Base-by-base conservation (phyloP, 2,888 invertebrate species). In the Drosophila niveifrons region DNA sequence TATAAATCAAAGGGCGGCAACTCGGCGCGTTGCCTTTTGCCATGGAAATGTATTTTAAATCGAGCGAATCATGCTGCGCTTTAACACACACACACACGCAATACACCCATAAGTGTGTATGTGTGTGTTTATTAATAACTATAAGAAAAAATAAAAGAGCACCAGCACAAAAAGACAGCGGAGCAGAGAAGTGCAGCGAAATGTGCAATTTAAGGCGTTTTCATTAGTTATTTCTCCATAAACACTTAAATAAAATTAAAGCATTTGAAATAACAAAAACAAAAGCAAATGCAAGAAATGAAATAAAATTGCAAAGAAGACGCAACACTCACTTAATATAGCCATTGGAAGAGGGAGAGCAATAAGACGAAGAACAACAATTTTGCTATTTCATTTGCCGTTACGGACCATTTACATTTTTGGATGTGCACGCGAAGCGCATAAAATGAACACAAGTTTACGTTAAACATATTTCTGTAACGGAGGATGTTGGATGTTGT, bases 21-120 rank as follows among this genome's bases (percentile, higher is more conserved):
- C 88, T 81, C 88, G 82, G 78, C 86, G 82, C 78, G 89, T 69
- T 87, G 83, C 87, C 84, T 84, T 84, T 87, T 80, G 88, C 82
- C 88, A 88, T 91, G 90, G 85, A 91, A 91, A 90, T 89, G 90
- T 89, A 88, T 72, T 85, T 83, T 91, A 87, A 91, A 91, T 91
- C 90, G 90, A 91, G 88, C 91, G 86, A 86, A 90, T 89, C 90
- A 85, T 88, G 89, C 85, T 83, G 82, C 87, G 85, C 87, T 84
- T 89, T 83, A 83, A 87, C 87, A 83, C 82, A 83, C 78, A 79
- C 57, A 57, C 4, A 47, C 64, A 46, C 11, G 11, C 75, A 67
- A 75, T 64, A 63, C 55, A 57, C 59, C 18, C n/a, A 41, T 13
- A 23, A 23, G 23, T 23, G n/a, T 17, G 15, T n/a, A 17, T n/a